Evolutionary conservation across 2,113 vertebrate genomes (phyloP).

Genomic region (Nyctereutes procyonoides): DNA sequence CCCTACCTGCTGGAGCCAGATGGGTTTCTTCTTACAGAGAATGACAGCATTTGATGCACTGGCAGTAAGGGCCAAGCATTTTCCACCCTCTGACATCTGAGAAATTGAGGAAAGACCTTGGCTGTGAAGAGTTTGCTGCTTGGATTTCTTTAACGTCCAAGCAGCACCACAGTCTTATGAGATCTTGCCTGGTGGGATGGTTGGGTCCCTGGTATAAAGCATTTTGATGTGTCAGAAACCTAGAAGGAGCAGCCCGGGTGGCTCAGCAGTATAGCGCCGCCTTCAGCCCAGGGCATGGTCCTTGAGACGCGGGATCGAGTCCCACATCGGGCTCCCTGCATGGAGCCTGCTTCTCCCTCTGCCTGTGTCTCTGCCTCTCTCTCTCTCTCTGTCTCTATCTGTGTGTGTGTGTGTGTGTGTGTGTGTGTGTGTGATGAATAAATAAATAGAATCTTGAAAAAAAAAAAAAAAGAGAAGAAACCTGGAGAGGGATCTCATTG

Average conservation of each 20-base stretch:
- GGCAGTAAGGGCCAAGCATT: background rate
- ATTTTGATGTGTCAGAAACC: background rate
- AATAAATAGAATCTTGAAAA: too few relatives aligned
- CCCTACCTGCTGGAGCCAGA: fast-evolving
- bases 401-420: too few relatives aligned
- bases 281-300: too few relatives aligned
- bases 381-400: too few relatives aligned
- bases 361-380: too few relatives aligned
- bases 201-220: fast-evolving
- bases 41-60: fast-evolving
- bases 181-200: background rate
- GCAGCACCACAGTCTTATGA: background rate
- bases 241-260: background rate
- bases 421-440: too few relatives aligned
- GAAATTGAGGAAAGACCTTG: background rate
- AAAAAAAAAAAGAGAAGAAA: too few relatives aligned
- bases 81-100: background rate
- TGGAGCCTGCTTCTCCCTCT: too few relatives aligned
- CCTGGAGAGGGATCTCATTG: background rate
- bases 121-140: too few relatives aligned
- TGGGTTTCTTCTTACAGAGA: background rate
- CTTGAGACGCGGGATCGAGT: too few relatives aligned
- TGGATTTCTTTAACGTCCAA: background rate
- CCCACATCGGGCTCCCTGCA: too few relatives aligned
- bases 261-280: too few relatives aligned